Base-by-base conservation (phyloP, 2,113 vertebrate genomes). In the Sapajus apella region DNA sequence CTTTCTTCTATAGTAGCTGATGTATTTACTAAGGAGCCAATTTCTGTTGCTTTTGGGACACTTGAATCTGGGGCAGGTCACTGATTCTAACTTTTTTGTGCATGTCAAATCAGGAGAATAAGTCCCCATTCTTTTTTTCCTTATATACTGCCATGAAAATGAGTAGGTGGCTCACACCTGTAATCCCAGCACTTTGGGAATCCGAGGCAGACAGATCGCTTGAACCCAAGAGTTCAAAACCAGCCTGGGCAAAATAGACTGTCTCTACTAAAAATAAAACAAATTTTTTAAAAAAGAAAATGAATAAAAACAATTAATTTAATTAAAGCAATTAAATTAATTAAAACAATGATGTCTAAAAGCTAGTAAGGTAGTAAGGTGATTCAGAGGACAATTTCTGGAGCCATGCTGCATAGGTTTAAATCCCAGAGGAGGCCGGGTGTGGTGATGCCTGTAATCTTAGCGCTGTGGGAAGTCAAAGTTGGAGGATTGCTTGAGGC, bases 1-100 rank as follows among this genome's bases (percentile, higher is more conserved):
- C 43, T 88, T 85, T 85, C 45, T 90, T n/a, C 23, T 75, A 16
- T 91, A 45, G 87, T 27, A 61, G 23, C 81, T 95, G 45, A 93
- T 17, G 8, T 90, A 90, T 88, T 96, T 87, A 87, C 66, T 50
- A 95, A 37, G 43, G 90, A 77, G n/a, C 86, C 16, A 80, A 43
- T 94, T 97, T 90, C 55, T 90, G 8, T 92, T 90, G 70, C 52
- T 90, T 95, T 90, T 50, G 55, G 64, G 76, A 76, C 45, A 92
- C 43, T 87, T 87, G 25, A 83, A 84, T 95, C 73, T 90, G 70
- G 75, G 40, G 13, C 47, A 92, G 72, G 50, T 83, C 13, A 43
- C 30, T 96, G n/a, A 66, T 6, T 72, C 79, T 91, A 45, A 76
- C 17, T 37, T 45, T 68, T 68, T 76, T 94, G 66, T 77, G 35